Base-by-base conservation (phyloP, 2,888 invertebrate species). In the Eustalomyia histrio region DNA sequence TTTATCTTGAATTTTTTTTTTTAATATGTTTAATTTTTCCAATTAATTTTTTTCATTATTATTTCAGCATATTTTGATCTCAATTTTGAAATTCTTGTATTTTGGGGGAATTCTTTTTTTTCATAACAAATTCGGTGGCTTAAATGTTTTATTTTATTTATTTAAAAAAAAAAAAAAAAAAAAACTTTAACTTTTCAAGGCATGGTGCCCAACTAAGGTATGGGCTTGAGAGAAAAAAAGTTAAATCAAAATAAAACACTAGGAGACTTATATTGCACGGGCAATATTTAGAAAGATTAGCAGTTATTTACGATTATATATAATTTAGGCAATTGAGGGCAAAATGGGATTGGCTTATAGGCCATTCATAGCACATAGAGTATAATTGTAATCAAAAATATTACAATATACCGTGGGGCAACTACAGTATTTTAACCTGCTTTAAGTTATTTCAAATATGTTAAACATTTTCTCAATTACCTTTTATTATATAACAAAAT, bases 1-100 rank as follows among this genome's bases (percentile, higher is more conserved):
- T 80, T 79, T 55, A 35, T 79, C 83, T 82, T 80, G 12, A 12
- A 24, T 53, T 52, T 47, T 33, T 68, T 33, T 60, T 52, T 63
- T 69, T 78, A 64, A 47, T 47, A 47, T 47, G 43, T 47, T 50
- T 29, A 65, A 58, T 74, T 69, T 79, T 80, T 74, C 72, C 79
- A 81, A 69, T 85, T 85, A 83, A n/a, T 14, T 47, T 84, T 84
- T 85, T 52, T n/a, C 39, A 55, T 61, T 24, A 57, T 65, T 69
- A 60, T 8, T 78, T 81, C 78, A 81, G 71, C 81, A 81, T 72
- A 67, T 75, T 71, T 81, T 64, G 74, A 76, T 81, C 68, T 83
- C 71, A 60, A 71, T 81, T 76, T 67, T n/a, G 65, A 68, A 43
- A 33, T 21, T 71, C 14, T 60, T 55, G 43, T 47, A 52, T 55